Base-by-base conservation (phyloP, 2,888 invertebrate species). In the Parthenolecanium corni region DNA sequence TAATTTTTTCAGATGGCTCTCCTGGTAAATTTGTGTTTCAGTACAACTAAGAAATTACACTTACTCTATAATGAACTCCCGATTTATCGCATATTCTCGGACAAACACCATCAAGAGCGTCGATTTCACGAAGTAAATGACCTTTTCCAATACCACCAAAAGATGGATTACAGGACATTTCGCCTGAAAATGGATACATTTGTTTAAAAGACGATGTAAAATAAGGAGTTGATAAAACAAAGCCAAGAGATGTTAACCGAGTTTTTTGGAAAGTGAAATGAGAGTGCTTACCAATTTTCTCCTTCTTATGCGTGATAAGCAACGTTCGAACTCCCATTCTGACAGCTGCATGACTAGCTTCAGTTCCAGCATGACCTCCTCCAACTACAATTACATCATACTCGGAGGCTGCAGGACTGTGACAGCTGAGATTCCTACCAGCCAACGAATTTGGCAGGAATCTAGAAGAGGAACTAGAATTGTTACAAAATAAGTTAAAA, bases 131-230 rank as follows among this genome's bases (percentile, higher is more conserved):
- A 81, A 91, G 85, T 56, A 91, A 75, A 72, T 92, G 89, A 0
- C 90, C 91, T 74, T 93, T 93, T 0, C 91, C 92, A 68, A 93
- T 88, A 6, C 92, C 92, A 24, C 92, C 92, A 75, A 93, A 93
- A 0, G 90, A 87, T 20, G 93, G 92, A 76, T 93, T 93, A 71
- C 93, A 92, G 0, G 90, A 89, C 92, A 93, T 93, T 75, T 89
- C 90, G 25, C 89, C 86, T 86, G 67, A 65, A 49, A 20, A 12
- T n/a, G n/a, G n/a, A n/a, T n/a, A 40, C 3, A 47, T 23, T 9
- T 1, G 36, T 54, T 20, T 18, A 21, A 46, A 16, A 47, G n/a
- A 3, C 40, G 16, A 2, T 14, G 2, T 2, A 40, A 2, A 16
- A n/a, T 40, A 1, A n/a, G 21, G n/a, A 25, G n/a, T n/a, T n/a